These are phyloP conservation scores for Diuraphis noxia DNA, from an alignment of 1,140 invertebrate genomes.

Conservation along the genomic window DNA sequence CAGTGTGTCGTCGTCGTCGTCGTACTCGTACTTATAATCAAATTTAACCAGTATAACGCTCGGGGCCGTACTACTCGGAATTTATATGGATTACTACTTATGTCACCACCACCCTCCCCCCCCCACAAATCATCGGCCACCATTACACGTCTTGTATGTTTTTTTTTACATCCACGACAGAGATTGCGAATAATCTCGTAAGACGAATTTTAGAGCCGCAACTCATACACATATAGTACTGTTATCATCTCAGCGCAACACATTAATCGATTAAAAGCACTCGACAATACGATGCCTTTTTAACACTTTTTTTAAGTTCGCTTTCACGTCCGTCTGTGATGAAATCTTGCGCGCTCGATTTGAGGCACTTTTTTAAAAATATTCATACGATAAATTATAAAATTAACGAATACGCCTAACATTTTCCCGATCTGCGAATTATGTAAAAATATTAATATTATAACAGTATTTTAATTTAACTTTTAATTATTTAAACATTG, in stretches of 20 bases:
- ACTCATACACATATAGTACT: too few relatives aligned
- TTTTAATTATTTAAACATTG: neutral
- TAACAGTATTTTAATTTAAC: neutral
- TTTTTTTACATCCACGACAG: neutral
- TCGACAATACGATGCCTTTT: neutral
- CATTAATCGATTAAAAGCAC: neutral
- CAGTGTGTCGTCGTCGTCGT: neutral
- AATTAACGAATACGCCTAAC: neutral
- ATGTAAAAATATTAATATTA: neutral
- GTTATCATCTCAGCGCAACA: neutral
- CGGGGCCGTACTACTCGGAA: neutral
- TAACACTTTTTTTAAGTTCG: too few relatives aligned
- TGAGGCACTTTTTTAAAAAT: too few relatives aligned
- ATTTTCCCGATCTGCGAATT: neutral
- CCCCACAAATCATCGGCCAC: too few relatives aligned
- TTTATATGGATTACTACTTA: neutral
- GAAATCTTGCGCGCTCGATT: too few relatives aligned
- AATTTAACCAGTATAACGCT: neutral
- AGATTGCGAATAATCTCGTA: neutral
- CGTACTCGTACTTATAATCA: neutral
- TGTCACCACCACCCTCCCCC: too few relatives aligned
- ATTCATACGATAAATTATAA: neutral
- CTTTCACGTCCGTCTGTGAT: too few relatives aligned
- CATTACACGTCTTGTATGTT: neutral
- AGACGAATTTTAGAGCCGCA: neutral